Evolutionary conservation across 1,140 invertebrate genomes (phyloP).

Genomic region (Popillia japonica): DNA sequence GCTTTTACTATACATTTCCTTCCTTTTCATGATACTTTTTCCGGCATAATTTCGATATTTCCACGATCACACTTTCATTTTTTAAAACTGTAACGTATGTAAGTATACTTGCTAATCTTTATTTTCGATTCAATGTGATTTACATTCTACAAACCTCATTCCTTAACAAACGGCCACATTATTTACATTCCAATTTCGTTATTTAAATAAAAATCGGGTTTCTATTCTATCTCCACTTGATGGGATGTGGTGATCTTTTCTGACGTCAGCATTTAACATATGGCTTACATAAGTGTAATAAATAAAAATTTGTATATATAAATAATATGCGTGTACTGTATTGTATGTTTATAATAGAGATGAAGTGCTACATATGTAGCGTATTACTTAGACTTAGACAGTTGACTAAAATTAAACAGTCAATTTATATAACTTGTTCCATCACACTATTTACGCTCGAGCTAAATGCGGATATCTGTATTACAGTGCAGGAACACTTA

Average conservation of each 20-base stretch:
- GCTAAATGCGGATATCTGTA: too few species aligned
- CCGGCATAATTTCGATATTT: not conserved
- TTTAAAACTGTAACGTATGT: not conserved
- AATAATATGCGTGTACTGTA: not conserved
- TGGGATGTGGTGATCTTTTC: not conserved
- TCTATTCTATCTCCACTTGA: not conserved
- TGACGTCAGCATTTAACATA: constrained; percentile 19
- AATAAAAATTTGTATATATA: not conserved
- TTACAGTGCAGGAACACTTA: too few species aligned
- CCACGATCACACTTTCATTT: not conserved
- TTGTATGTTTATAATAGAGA: not conserved
- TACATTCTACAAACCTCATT: not conserved
- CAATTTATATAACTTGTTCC: too few species aligned
- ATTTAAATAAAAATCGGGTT: not conserved
- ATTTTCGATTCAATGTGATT: too few species aligned
- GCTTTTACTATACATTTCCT: not conserved
- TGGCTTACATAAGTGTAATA: constrained; percentile 17
- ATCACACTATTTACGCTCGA: too few species aligned
- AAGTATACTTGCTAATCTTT: not conserved
- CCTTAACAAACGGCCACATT: not conserved
- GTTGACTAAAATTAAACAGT: too few species aligned
- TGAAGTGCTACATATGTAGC: too few species aligned
- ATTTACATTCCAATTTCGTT: not conserved
- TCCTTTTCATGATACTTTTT: not conserved
- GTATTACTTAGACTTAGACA: too few species aligned